phyloP scores from a whole-genome alignment of 1,140 invertebrate species.

The Sesamia nonagrioides region DNA sequence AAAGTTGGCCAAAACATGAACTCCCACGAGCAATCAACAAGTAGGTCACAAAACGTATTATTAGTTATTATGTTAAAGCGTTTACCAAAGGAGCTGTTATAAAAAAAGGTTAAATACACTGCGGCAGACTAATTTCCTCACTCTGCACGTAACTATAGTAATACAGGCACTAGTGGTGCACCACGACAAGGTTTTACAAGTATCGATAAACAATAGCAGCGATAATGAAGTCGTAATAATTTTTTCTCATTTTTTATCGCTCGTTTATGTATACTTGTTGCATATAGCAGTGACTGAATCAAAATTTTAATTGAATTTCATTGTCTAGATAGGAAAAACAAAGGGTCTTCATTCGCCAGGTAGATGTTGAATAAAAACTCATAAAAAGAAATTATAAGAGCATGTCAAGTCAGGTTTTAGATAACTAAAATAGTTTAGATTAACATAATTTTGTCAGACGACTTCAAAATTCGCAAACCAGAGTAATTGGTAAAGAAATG shows the following conservation, averaged over 20 bases:
- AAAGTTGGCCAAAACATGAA: constrained; percentile 1
- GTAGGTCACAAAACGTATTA: constrained; percentile 39
- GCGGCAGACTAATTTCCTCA: constrained; percentile 41
- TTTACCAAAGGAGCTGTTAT: constrained; percentile 13
- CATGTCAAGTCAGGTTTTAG: constrained; percentile 1
- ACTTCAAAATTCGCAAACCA: constrained; percentile 1
- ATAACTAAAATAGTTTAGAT: too few species aligned
- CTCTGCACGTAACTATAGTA: neutral
- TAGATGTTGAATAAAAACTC: neutral
- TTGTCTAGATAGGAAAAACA: neutral
- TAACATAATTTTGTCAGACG: constrained; percentile 4
- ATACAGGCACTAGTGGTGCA: neutral
- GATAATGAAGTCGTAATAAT: constrained; percentile 14
- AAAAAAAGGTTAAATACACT: constrained; percentile 39
- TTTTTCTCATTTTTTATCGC: constrained; percentile 41
- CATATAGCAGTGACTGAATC: neutral
- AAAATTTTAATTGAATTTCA: neutral
- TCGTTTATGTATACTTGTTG: constrained; percentile 13
- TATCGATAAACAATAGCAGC: constrained; percentile 31
- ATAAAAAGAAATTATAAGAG: constrained; percentile 23
- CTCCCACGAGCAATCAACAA: constrained; percentile 26
- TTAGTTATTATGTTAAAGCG: constrained; percentile 16
- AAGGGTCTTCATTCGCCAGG: neutral
- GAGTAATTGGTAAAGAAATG: neutral
- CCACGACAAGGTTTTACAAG: neutral